Conservation (phyloP, 2,888 invertebrate genomes). For the Reticulitermes lucifugus region DNA sequence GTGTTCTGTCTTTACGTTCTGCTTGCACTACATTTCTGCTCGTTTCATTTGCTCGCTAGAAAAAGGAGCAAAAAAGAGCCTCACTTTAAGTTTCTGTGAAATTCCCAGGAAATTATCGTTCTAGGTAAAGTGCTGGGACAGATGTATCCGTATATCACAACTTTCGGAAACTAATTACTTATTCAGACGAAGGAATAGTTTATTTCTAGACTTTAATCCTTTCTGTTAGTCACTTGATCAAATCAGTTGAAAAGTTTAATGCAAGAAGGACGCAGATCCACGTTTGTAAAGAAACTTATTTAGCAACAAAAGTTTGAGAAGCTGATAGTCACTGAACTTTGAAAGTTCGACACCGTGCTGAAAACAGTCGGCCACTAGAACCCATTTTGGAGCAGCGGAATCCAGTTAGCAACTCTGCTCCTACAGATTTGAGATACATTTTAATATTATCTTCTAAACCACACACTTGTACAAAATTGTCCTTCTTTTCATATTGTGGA, state of each 20-base stretch:
- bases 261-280: too few relatives aligned
- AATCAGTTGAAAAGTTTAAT: neutral
- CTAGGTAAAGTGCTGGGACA: neutral
- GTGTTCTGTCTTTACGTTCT: conserved; percentile 28
- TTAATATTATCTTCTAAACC: too few relatives aligned
- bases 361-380: too few relatives aligned
- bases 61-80: neutral
- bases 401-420: too few relatives aligned
- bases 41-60: neutral
- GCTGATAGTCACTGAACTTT: too few relatives aligned
- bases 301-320: too few relatives aligned
- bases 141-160: neutral
- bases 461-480: too few relatives aligned
- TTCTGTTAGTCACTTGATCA: neutral
- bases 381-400: too few relatives aligned
- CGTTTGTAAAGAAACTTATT: too few relatives aligned
- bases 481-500: too few relatives aligned
- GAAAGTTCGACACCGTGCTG: too few relatives aligned
- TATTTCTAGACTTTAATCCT: neutral
- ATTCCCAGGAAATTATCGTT: neutral
- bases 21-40: neutral
- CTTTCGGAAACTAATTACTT: conserved; percentile 8
- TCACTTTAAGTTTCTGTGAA: neutral
- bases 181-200: conserved; percentile 10
- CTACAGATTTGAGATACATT: too few relatives aligned